Evolutionary conservation across 2,888 invertebrate genomes (phyloP).

Genomic region (Unio pictorum): DNA sequence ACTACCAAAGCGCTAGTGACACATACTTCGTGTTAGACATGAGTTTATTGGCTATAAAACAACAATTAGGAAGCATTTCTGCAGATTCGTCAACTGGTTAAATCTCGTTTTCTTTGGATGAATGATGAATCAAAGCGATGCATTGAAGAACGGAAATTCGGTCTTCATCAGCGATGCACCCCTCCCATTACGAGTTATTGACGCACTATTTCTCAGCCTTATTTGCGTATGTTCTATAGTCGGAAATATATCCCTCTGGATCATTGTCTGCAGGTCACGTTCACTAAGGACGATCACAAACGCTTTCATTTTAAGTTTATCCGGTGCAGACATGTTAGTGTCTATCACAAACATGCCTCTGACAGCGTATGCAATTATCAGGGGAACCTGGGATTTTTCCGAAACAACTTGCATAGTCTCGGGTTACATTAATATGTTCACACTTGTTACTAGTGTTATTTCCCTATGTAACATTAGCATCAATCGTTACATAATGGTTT

Average conservation of each 20-base stretch:
- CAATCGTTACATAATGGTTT: conserved; percentile 65
- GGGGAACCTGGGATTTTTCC: conserved; percentile 42
- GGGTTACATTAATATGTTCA: conserved; percentile 63
- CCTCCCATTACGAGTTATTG: conserved; percentile 8
- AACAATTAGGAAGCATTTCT: no score
- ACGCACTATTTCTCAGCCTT: conserved; percentile 28
- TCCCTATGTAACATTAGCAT: conserved; percentile 65
- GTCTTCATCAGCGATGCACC: no score
- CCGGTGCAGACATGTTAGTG: conserved; percentile 59
- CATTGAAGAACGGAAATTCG: no score
- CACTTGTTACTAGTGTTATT: conserved; percentile 63
- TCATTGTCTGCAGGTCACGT: conserved; percentile 40
- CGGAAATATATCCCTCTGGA: conserved; percentile 55
- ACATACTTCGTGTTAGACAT: no score
- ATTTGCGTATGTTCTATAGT: conserved; percentile 40
- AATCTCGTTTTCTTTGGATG: no score
- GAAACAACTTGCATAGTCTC: conserved; percentile 42
- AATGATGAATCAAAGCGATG: no score
- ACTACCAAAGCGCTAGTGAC: no score
- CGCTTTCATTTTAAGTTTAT: conserved; percentile 53
- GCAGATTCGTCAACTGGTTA: no score
- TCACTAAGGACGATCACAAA: conserved; percentile 47
- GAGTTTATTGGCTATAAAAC: no score
- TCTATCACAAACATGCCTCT: conserved; percentile 61
- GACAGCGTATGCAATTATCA: conserved; percentile 48